Conservation (phyloP, 2,888 invertebrate genomes). For the Dicycla oo region DNA sequence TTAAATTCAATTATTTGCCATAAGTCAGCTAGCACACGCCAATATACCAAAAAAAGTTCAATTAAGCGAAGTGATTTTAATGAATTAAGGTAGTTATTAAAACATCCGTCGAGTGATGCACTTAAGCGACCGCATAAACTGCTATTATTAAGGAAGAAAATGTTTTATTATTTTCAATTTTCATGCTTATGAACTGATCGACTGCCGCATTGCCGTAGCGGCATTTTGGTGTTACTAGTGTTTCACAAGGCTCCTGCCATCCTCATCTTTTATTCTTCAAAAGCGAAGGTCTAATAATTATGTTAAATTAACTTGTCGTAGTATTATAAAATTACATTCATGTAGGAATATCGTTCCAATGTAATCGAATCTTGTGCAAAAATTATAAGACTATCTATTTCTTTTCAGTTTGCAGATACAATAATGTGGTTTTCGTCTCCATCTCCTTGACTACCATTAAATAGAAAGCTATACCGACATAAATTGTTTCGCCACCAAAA, state of each 20-base stretch:
- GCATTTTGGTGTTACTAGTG: background rate
- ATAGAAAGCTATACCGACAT: conserved; percentile 6
- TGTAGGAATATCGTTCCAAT: background rate
- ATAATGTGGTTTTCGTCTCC: conserved; percentile 3
- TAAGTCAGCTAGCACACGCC: too few relatives aligned
- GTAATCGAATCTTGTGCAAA: background rate
- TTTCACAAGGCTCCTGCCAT: background rate
- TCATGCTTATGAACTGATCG: background rate
- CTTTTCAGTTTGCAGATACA: background rate
- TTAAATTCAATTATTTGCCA: too few relatives aligned
- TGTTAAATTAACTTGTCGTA: background rate
- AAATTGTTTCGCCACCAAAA: background rate
- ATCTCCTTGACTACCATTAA: conserved; percentile 10
- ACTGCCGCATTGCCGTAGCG: background rate
- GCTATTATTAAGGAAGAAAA: background rate
- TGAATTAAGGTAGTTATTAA: background rate
- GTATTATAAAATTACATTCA: background rate
- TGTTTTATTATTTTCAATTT: background rate
- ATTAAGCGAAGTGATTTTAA: too few relatives aligned
- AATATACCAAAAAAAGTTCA: too few relatives aligned
- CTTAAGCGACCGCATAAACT: background rate
- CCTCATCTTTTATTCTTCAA: background rate
- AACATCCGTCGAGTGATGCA: background rate
- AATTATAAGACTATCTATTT: background rate
- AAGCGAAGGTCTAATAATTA: background rate